These are phyloP conservation scores for Strix uralensis DNA, from an alignment of 2,113 vertebrate species.

Conservation along the genomic window DNA sequence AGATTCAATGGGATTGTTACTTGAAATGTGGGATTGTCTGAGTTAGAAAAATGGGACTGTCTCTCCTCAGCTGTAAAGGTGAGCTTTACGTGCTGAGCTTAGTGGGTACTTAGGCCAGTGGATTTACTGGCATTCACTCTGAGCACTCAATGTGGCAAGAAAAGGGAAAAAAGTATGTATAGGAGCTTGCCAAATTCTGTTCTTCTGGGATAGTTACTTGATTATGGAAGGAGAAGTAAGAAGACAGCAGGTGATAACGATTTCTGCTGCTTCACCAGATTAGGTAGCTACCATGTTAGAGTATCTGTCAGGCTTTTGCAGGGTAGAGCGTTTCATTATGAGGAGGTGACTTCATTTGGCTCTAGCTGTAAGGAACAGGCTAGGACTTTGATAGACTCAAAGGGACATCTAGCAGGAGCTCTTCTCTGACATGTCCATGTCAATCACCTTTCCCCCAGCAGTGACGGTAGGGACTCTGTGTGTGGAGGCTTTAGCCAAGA, in stretches of 20 bases:
- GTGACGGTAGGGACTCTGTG: background rate
- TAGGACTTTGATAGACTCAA: background rate
- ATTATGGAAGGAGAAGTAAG: background rate
- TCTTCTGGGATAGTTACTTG: background rate
- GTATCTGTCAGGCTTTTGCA: background rate
- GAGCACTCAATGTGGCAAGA: background rate
- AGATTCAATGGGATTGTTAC: conserved; percentile 52
- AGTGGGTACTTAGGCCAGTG: background rate
- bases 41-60: conserved; percentile 24
- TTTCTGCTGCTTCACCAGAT: background rate
- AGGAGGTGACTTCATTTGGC: background rate
- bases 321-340: background rate
- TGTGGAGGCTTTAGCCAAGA: background rate
- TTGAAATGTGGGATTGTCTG: conserved; percentile 54
- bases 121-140: background rate
- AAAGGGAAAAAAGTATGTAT: background rate
- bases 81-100: background rate
- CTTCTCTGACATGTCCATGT: background rate
- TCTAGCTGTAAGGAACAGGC: background rate
- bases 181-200: background rate
- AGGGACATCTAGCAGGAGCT: background rate
- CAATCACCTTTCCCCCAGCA: background rate
- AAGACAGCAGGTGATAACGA: background rate
- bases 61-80: background rate
- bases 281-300: background rate